These are phyloP conservation scores for Chloroceryle aenea DNA, from an alignment of 2,113 vertebrate genomes.

Conservation along the genomic window DNA sequence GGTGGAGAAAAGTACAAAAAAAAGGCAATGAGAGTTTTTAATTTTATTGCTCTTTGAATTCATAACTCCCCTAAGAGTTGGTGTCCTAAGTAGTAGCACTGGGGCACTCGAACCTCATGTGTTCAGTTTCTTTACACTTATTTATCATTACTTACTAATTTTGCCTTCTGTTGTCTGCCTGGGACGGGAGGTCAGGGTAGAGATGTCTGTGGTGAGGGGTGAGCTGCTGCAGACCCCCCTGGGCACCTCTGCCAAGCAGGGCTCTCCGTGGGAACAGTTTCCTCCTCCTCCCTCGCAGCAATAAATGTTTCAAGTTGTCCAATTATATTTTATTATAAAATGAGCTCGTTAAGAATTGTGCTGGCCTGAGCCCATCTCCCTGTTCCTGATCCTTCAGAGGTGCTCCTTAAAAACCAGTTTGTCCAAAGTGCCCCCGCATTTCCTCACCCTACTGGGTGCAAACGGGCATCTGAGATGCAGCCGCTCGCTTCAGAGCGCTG, in stretches of 20 bases:
- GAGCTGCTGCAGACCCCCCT: not conserved
- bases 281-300: not conserved
- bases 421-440: not conserved
- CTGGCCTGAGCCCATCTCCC: not conserved
- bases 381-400: not conserved
- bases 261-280: not conserved
- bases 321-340: not conserved
- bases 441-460: not conserved
- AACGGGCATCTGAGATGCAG: accelerated
- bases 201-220: not conserved
- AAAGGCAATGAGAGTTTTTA: not conserved
- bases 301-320: not conserved
- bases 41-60: not conserved
- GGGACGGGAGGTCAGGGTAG: accelerated
- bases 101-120: not conserved
- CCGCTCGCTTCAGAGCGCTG: not conserved
- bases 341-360: not conserved
- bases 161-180: too few relatives aligned
- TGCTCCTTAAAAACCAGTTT: not conserved
- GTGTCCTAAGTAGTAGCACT: too few relatives aligned
- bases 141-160: not conserved
- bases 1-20: not conserved
- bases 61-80: not conserved
- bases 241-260: not conserved
- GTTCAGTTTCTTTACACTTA: not conserved